Percentiles rank a stretch among this genome's conserved stretches.
Conservation (phyloP, 2,888 invertebrate genomes). For the Cetonia aurata region DNA sequence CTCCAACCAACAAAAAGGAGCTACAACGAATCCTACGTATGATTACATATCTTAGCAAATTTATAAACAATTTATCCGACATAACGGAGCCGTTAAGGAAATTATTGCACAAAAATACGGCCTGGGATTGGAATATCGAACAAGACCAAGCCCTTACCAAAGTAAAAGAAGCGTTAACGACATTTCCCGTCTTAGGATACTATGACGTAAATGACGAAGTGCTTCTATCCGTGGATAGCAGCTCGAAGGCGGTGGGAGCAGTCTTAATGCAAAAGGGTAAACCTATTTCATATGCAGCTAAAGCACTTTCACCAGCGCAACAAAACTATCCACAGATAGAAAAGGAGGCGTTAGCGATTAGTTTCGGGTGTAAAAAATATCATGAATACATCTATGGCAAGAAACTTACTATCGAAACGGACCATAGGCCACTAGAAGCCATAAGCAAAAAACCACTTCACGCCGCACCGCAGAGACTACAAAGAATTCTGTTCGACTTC, state of each 20-base stretch:
- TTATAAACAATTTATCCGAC: conserved; percentile 48
- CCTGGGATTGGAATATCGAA: conserved; percentile 13
- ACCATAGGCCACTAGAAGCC: conserved; percentile 54
- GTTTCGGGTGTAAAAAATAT: background rate
- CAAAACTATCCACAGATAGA: background rate
- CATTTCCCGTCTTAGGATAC: background rate
- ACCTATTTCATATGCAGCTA: background rate
- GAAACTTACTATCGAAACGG: conserved; percentile 50
- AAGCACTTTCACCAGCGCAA: background rate
- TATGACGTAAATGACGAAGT: background rate
- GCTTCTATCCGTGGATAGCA: background rate
- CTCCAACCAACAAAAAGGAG: conserved; percentile 53
- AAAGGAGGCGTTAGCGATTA: background rate
- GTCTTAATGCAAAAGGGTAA: background rate
- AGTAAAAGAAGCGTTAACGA: conserved; percentile 36
- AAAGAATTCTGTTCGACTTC: conserved; percentile 54
- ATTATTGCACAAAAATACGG: conserved; percentile 50
- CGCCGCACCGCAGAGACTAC: conserved; percentile 51
- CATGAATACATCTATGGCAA: background rate
- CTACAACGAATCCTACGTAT: conserved; percentile 55
- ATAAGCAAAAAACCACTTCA: conserved; percentile 46
- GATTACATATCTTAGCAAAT: conserved; percentile 52
- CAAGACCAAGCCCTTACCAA: conserved; percentile 48
- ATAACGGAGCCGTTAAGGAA: conserved; percentile 46
- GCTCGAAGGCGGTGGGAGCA: background rate